A percentile compares a stretch with the other conserved stretches of the same genome.
These are phyloP conservation scores for Podargus strigoides DNA, from an alignment of 2,797 vertebrate genomes.

Conservation along the genomic window DNA sequence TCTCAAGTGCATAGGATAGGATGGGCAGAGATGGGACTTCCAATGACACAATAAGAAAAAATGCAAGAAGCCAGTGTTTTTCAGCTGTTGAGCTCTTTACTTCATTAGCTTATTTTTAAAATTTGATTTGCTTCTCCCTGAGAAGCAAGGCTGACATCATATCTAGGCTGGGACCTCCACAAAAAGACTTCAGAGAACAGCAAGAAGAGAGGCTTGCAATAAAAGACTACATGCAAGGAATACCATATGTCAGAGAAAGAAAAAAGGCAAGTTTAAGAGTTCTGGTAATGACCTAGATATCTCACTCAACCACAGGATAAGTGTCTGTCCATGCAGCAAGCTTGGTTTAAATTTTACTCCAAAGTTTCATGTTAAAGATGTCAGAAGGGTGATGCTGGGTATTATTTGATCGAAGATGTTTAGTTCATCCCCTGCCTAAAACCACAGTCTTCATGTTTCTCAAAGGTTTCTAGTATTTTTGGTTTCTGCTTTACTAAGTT, in stretches of 20 bases:
- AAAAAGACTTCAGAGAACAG: background rate
- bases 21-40: background rate
- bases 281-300: background rate
- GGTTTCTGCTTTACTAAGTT: background rate
- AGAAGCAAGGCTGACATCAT: background rate
- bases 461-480: background rate
- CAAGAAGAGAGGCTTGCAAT: background rate
- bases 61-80: background rate
- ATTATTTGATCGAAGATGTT: background rate
- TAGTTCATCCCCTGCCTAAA: background rate
- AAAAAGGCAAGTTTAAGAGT: background rate
- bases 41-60: background rate
- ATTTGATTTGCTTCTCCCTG: background rate
- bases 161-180: background rate
- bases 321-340: background rate
- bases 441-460: background rate
- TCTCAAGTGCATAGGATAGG: background rate
- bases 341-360: background rate
- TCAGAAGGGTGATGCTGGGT: background rate
- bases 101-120: background rate
- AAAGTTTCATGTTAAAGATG: background rate
- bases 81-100: background rate
- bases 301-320: background rate
- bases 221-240: background rate
- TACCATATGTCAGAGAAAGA: background rate